Evolutionary conservation across 2,113 vertebrate genomes (phyloP), one percentile per base, ranked within the genome.

Genomic region (Campylomormyrus tamandua): DNA sequence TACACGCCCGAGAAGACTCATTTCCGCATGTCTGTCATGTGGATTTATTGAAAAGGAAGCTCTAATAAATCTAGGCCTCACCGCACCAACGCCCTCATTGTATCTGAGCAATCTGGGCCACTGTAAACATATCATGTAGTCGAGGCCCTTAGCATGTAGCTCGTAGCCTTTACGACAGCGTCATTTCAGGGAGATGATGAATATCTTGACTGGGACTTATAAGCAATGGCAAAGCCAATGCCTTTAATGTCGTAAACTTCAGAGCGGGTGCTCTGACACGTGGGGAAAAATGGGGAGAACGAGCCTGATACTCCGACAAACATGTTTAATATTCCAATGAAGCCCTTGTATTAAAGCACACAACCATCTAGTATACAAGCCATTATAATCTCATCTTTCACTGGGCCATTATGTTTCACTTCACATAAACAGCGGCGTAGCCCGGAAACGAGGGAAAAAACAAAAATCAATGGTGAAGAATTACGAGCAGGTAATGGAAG

Each of bases 401-500:
- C 49, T 31, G n/a, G 17, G 45, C 74, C 88, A 83, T 89, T 83
- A 89, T 53, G 52, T 24, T 74, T 50, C 88, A 53, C 19, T 46
- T 89, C 50, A 83, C 83, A 86, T 80, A 77, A 90, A 77, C 62
- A 74, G 62, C 62, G n/a, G 85, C 86, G 42, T 50, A 89, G 88
- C 42, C 50, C 87, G 31, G 86, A 89, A 88, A 90, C 48, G 53
- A 80, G 35, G 35, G 11, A 52, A 89, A 90, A 92, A 93, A 52
- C 87, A 3, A 31, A 49, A 92, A 93, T 90, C 91, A 70, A 91
- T 92, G 89, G 89, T 88, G 53, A 90, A 88, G 85, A 90, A 91
- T 92, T 90, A 91, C 45, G 91, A 90, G 87, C 42, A 80, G 87
- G 89, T 91, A 91, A 92, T 92, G 87, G 90, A 84, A 48, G 83